phyloP scores from a whole-genome alignment of 2,797 vertebrate species.

The Chelon auratus region DNA sequence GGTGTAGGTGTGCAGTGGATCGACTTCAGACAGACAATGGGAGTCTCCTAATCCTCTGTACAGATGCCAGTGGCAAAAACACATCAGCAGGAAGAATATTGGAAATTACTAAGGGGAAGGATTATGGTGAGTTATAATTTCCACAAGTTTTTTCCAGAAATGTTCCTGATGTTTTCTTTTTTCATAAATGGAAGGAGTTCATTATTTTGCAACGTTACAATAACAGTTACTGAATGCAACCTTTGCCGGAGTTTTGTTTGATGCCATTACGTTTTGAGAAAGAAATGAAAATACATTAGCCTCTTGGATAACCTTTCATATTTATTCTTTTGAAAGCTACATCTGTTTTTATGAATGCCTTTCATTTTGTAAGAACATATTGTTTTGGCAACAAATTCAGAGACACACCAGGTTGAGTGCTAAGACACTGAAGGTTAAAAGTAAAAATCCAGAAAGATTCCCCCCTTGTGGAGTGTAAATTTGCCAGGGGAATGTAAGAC shows the following conservation, averaged over 20 bases:
- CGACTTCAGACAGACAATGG: slow-evolving; percentile 90
- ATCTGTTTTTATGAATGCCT: slow-evolving; percentile 65
- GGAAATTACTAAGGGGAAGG: slow-evolving; percentile 95
- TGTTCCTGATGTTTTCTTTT: slow-evolving; percentile 38
- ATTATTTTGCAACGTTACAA: slow-evolving; percentile 36
- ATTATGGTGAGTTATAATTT: slow-evolving; percentile 91
- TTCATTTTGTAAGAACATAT: slow-evolving; percentile 68
- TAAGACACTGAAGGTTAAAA: slow-evolving; percentile 57
- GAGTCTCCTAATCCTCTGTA: slow-evolving; percentile 95
- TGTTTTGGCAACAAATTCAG: slow-evolving; percentile 59
- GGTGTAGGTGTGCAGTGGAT: slow-evolving; percentile 93
- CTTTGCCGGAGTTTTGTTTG: slow-evolving; percentile 40
- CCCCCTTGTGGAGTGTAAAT: slow-evolving; percentile 35
- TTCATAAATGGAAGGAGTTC: slow-evolving; percentile 29
- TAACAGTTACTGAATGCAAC: slow-evolving; percentile 35
- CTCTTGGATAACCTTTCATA: slow-evolving; percentile 51
- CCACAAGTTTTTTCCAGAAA: slow-evolving; percentile 41
- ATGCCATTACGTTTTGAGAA: slow-evolving; percentile 47
- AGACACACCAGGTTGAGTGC: slow-evolving; percentile 54
- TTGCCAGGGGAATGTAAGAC: slow-evolving; percentile 67
- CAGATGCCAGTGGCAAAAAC: slow-evolving; percentile 94
- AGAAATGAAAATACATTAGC: slow-evolving; percentile 50
- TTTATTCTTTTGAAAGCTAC: slow-evolving; percentile 50
- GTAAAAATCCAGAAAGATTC: slow-evolving; percentile 62
- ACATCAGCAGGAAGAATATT: slow-evolving; percentile 93